Base-by-base conservation (phyloP, 2,888 invertebrate genomes). In the Epirrhoe alternata region DNA sequence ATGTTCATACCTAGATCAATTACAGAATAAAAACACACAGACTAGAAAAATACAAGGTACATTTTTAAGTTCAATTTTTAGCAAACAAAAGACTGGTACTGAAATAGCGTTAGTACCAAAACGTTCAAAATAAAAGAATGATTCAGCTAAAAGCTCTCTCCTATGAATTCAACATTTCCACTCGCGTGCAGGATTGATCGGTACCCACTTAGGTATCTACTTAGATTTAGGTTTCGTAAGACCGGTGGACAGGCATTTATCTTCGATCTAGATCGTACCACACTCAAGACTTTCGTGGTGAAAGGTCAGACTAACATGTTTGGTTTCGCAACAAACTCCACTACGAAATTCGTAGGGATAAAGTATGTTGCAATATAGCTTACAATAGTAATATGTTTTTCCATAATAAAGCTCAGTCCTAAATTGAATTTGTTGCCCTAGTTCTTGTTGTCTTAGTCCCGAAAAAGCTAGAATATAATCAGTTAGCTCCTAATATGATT, bases 291-390 rank as follows among this genome's bases (percentile, higher is more conserved):
- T 87, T 86, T 87, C 82, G 87, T 83, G 80, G 86, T 81, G 88
- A 91, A 90, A 92, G 90, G 90, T 91, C 89, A 88, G 69, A 68
- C 72, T 73, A 81, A 85, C 88, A 81, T 81, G 85, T 82, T 83
- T 74, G 61, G 71, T 83, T 81, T 85, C 77, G 82, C 73, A 86
- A 83, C 75, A 68, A 66, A 68, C 62, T 61, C 58, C 64, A 62
- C 67, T 75, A 60, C 72, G 64, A 74, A 75, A 79, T 78, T 74
- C 76, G 74, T 80, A 73, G 72, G 74, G 72, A 66, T 47, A 7
- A 16, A 16, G 42, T 10, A 16, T 47, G 47, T 47, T 16, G 47
- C 6, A 47, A 42, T 12, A 12, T 1, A 42, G 38, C 38, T 1
- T 12, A 24, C 3, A 24, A 24, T 24, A 24, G 24, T 24, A 24